phyloP scores from a whole-genome alignment of 2,797 vertebrate species.

The Lophura swinhoii region DNA sequence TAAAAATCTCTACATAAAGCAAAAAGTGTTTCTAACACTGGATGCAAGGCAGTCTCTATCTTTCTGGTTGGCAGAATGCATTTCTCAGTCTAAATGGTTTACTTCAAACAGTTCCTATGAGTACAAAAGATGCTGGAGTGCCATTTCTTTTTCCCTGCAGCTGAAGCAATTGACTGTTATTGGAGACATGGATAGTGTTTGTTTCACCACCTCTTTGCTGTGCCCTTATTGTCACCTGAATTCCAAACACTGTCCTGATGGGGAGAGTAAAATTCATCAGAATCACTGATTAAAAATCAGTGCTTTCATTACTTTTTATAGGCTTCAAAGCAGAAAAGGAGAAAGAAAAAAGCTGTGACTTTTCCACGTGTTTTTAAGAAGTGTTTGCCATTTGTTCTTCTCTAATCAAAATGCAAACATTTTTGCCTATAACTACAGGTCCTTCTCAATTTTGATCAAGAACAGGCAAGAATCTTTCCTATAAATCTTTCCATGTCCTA shows the following conservation, averaged over 20 bases:
- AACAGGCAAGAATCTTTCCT: constrained; percentile 8
- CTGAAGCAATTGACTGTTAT: neutral
- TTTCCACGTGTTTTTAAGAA: neutral
- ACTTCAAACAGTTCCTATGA: constrained; percentile 16
- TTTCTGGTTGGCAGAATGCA: neutral
- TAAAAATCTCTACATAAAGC: neutral
- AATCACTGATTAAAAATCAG: neutral
- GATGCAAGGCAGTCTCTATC: neutral
- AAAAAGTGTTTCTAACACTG: neutral
- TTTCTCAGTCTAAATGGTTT: neutral
- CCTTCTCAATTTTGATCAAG: constrained; percentile 39
- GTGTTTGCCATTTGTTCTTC: constrained; percentile 11
- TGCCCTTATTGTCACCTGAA: neutral
- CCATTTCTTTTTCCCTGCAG: neutral
- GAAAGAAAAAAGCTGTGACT: neutral
- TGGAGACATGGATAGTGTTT: neutral
- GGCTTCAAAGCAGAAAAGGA: neutral
- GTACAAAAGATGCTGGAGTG: neutral
- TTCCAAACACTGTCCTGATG: neutral
- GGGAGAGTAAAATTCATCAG: neutral
- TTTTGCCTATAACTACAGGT: constrained; percentile 26
- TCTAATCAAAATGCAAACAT: constrained; percentile 31
- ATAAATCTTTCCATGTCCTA: neutral
- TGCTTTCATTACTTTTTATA: neutral
- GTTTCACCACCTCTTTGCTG: neutral